A percentile compares a stretch with the other conserved stretches of the same genome.
Conservation (phyloP, 2,113 vertebrate genomes). For the Himantopus leucocephalus region DNA sequence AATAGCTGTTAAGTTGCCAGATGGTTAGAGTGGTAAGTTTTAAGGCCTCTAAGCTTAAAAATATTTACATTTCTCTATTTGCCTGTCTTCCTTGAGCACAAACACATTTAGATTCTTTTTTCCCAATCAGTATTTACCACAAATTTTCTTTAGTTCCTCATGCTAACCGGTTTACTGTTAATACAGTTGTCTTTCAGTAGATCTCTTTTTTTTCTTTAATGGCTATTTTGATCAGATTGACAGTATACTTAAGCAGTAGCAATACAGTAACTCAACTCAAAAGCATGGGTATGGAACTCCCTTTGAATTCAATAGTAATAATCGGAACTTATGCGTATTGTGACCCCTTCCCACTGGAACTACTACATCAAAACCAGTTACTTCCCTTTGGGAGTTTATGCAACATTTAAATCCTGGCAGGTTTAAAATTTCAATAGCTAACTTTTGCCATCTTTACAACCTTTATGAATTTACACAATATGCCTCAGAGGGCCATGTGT, state of each 20-base stretch:
- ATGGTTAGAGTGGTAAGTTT: slow-evolving; percentile 47
- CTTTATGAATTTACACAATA: rapidly evolving
- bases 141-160: not conserved
- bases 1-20: slow-evolving; percentile 63
- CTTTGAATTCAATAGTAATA: not conserved
- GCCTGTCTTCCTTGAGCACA: not conserved
- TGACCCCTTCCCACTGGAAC: not conserved
- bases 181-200: not conserved
- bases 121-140: not conserved
- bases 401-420: not conserved
- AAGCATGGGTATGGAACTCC: not conserved
- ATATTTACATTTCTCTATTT: not conserved
- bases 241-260: not conserved
- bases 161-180: not conserved
- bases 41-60: slow-evolving; percentile 4
- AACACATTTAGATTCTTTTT: not conserved
- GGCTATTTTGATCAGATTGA: not conserved
- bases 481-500: not conserved
- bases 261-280: not conserved
- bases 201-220: not conserved
- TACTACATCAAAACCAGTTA: not conserved
- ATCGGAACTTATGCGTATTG: not conserved
- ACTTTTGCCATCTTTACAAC: not conserved
- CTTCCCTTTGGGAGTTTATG: not conserved
- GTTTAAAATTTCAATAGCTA: not conserved